Base-by-base conservation (phyloP, 2,888 invertebrate species). In the Stenoptilia bipunctidactyla region DNA sequence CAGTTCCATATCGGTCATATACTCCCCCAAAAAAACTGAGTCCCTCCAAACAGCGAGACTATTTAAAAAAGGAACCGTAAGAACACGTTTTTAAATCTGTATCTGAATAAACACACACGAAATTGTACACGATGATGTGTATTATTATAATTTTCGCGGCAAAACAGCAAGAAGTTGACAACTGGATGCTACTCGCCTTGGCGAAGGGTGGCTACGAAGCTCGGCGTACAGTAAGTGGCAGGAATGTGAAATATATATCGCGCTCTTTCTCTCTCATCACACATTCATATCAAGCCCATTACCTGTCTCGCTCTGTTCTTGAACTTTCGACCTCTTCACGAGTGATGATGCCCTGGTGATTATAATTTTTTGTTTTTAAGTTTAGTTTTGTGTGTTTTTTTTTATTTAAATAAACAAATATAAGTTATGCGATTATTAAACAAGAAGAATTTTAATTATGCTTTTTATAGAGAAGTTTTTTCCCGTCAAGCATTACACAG, bases 131-230 rank as follows among this genome's bases (percentile, higher is more conserved):
- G 66, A 79, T 72, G 61, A 68, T 68, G 58, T 61, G 58, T 50
- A 55, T 61, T 56, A 20, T 30, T 30, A 8, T 3, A 30, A 9
- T 9, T 30, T 30, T 36, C 33, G 58, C 62, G 50, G 8, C 20
- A 44, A 54, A 58, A 58, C 86, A 89, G 88, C 90, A 89, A 87
- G 87, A 89, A 88, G 85, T 73, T 86, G 67, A 6, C 13, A 3
- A 79, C 87, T 65, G 88, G 89, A 75, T 91, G 92, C 89, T 92
- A 92, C 88, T 92, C 92, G 75, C 94, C 94, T 86, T 95, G 94
- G 94, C 92, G 93, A 71, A 91, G 94, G 85, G 94, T 94, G 82
- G 94, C 94, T 80, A 93, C 92, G 85, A 94, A 94, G 86, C 92
- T 94, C 75, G 94, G 94, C 90, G 94, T 95, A 86, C 93, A 94